Conservation (phyloP, 2,888 invertebrate species). For the Eubasilissa splendida region DNA sequence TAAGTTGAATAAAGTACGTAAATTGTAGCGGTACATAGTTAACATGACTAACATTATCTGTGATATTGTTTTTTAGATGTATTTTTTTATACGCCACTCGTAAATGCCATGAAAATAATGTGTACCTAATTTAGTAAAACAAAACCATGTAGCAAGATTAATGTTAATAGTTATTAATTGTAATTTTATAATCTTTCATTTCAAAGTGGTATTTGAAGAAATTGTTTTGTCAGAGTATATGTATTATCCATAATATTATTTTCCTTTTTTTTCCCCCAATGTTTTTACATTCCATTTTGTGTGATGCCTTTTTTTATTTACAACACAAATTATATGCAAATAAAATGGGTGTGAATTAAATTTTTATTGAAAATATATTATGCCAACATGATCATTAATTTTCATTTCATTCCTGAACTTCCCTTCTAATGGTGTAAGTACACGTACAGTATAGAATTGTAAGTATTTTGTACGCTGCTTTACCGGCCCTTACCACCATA, state of each 20-base stretch:
- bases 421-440: no score
- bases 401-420: not conserved
- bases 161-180: slow-evolving; percentile 1
- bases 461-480: no score
- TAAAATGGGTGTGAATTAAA: slow-evolving; percentile 26
- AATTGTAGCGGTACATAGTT: slow-evolving; percentile 34
- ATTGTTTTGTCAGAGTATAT: slow-evolving; percentile 23
- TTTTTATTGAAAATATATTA: slow-evolving; percentile 32
- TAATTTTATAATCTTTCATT: slow-evolving; percentile 5
- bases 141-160: slow-evolving; percentile 5
- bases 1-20: slow-evolving; percentile 16
- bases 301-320: slow-evolving; percentile 25
- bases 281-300: slow-evolving; percentile 34
- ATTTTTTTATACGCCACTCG: slow-evolving; percentile 25
- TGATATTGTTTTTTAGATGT: slow-evolving; percentile 56
- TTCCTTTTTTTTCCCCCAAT: not conserved
- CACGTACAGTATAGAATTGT: not conserved
- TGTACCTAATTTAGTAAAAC: slow-evolving; percentile 12
- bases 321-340: slow-evolving; percentile 23
- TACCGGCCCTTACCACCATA: no score
- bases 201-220: slow-evolving; percentile 3
- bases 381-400: slow-evolving; percentile 7
- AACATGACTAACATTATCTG: slow-evolving; percentile 57
- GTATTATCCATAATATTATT: not conserved
- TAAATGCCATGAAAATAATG: slow-evolving; percentile 27